A percentile compares a stretch with the other conserved stretches of the same genome.
These are phyloP conservation scores for Drosophila kanapiae DNA, from an alignment of 1,140 invertebrate species.

Conservation along the genomic window DNA sequence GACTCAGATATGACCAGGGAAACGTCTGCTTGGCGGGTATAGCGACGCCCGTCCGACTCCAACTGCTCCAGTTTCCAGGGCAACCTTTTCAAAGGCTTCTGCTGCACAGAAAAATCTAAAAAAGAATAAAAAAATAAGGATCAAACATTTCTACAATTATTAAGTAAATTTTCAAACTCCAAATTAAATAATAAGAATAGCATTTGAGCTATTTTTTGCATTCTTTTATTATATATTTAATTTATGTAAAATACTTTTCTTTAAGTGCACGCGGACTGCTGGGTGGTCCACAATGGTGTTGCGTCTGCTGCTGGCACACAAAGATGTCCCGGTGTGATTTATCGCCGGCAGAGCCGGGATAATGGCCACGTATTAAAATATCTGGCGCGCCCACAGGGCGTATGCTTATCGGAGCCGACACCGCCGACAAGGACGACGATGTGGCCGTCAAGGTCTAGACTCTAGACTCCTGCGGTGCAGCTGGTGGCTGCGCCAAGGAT, in stretches of 20 bases:
- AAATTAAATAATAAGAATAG: no score
- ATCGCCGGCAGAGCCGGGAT: conserved; percentile 75
- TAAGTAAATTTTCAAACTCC: no score
- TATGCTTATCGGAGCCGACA: conserved; percentile 77
- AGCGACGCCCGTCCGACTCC: conserved; percentile 24
- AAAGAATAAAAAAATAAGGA: background rate
- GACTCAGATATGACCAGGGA: conserved; percentile 63
- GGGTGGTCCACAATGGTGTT: conserved; percentile 55
- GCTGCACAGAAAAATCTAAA: background rate
- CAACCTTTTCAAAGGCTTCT: conserved; percentile 32
- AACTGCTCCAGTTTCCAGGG: conserved; percentile 61
- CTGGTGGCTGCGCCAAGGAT: conserved; percentile 47
- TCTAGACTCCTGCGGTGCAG: conserved; percentile 80
- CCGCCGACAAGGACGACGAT: conserved; percentile 59
- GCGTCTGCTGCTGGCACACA: conserved; percentile 73
- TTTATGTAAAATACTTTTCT: background rate
- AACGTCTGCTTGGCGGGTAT: conserved; percentile 63
- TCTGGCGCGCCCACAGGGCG: conserved; percentile 74
- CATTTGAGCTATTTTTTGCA: no score
- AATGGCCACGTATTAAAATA: conserved; percentile 83
- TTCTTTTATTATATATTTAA: no score
- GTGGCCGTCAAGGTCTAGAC: conserved; percentile 75
- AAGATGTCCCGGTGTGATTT: conserved; percentile 82
- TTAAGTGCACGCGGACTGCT: conserved; percentile 16
- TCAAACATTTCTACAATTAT: background rate